phyloP scores from a whole-genome alignment of 64 coral and sea anemone species.

The Porites lutea region DNA sequence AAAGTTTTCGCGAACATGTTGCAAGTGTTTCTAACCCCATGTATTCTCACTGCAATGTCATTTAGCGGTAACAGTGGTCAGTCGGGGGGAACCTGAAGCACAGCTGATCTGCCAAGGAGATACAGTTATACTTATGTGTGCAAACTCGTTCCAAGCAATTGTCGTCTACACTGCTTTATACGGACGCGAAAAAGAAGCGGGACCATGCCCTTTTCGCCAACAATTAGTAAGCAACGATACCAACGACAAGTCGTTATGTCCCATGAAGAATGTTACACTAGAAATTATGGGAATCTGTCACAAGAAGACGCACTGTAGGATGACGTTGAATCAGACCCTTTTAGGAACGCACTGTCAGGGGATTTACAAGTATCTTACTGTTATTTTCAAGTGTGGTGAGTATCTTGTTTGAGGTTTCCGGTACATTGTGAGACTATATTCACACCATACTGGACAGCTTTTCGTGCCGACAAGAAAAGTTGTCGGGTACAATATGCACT shows the following conservation, averaged over 20 bases:
- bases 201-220: conserved; percentile 49
- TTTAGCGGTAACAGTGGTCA: too few relatives aligned
- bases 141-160: conserved; percentile 70
- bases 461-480: not conserved
- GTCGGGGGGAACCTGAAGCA: too few relatives aligned
- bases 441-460: too few relatives aligned
- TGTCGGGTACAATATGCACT: not conserved
- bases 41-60: too few relatives aligned
- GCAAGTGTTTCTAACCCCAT: too few relatives aligned
- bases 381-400: conserved; percentile 92
- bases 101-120: conserved; percentile 60
- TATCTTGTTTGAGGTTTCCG: not conserved
- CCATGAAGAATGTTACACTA: not conserved
- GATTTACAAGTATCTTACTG: conserved; percentile 73
- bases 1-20: too few relatives aligned
- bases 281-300: conserved; percentile 40
- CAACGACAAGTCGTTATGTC: not conserved
- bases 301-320: conserved; percentile 51
- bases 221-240: not conserved
- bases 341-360: conserved; percentile 69
- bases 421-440: too few relatives aligned
- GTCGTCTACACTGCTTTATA: conserved; percentile 77
- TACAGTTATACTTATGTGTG: not conserved
- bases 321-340: not conserved
- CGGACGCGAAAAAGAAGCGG: not conserved